Base-by-base conservation (phyloP, 2,888 invertebrate genomes). In the Eupeodes luniger region DNA sequence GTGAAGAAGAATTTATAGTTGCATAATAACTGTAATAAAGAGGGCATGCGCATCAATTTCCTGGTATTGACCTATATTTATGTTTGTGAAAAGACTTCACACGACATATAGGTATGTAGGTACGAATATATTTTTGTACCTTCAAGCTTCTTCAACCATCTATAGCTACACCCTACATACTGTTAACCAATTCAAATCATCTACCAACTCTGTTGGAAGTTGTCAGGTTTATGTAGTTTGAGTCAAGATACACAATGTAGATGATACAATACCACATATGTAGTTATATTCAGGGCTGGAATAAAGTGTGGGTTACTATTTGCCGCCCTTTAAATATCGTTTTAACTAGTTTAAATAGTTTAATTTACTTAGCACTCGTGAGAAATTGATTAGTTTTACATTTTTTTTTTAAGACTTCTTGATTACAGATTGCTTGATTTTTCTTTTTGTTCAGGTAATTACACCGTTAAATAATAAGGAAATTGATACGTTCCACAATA, bases 41-140 rank as follows among this genome's bases (percentile, higher is more conserved):
- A 62, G 85, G 85, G 81, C 88, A 88, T 88, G 88, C 88, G 88
- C 88, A 78, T 88, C 85, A 85, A 88, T 88, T 85, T 85, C 88
- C 85, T 81, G 88, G 85, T 79, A 78, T 85, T 88, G 88, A 85
- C 88, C 88, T 64, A 88, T 88, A 88, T 88, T 88, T 85, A 84
- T 84, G 84, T 84, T 78, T 88, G 87, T 88, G 81, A 80, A 81
- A 69, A 49, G 59, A 64, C 84, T 40, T 62, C 16, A 53, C 11
- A 62, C 69, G 40, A 67, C 51, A 11, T 16, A 62, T 40, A 40
- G 0, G 9, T 40, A 40, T 40, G 40, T 53, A 53, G 27, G 51
- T 67, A 69, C 16, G 16, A 19, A 44, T 64, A 27, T 44, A 59
- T n/a, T 16, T 14, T n/a, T 40, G 16, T 40, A 16, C 44, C 40